phyloP scores from a whole-genome alignment of 2,888 invertebrate species.

The Nomada goodeniana region DNA sequence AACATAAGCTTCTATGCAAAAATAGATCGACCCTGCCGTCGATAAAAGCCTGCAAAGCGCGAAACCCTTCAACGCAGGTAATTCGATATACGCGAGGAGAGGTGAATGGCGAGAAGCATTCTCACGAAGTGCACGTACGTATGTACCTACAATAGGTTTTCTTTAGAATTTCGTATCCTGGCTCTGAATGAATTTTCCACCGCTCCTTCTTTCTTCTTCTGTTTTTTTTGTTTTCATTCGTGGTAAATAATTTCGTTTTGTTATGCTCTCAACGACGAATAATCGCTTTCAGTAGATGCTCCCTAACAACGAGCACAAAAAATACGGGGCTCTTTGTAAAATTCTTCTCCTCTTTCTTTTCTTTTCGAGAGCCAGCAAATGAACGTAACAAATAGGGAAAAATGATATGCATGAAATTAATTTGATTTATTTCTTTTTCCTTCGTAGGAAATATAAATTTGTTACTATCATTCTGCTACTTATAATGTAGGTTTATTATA shows the following conservation, averaged over 20 bases:
- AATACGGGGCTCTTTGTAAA: neutral
- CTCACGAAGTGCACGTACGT: slow-evolving; percentile 46
- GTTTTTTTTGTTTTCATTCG: neutral
- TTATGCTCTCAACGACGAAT: slow-evolving; percentile 13
- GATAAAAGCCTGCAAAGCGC: slow-evolving; percentile 64
- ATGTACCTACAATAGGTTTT: slow-evolving; percentile 42
- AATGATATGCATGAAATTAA: neutral
- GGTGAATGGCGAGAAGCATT: slow-evolving; percentile 62
- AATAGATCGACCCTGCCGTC: slow-evolving; percentile 65
- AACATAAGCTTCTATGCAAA: slow-evolving; percentile 49
- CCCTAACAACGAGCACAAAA: neutral
- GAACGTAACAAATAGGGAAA: neutral
- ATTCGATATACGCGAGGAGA: slow-evolving; percentile 64
- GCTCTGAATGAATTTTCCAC: slow-evolving; percentile 24
- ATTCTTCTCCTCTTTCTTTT: slow-evolving; percentile 5
- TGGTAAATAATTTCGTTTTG: slow-evolving; percentile 33
- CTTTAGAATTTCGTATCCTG: slow-evolving; percentile 53
- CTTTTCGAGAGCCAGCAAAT: neutral
- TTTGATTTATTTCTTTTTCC: slow-evolving; percentile 11
- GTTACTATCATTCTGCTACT: slow-evolving; percentile 9
- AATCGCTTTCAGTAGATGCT: slow-evolving; percentile 24
- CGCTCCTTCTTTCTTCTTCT: neutral
- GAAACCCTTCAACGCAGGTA: slow-evolving; percentile 68
- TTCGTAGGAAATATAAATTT: slow-evolving; percentile 44
- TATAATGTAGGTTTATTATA: neutral